Conservation (phyloP, 2,113 vertebrate genomes). For the Lophochroa leadbeateri region DNA sequence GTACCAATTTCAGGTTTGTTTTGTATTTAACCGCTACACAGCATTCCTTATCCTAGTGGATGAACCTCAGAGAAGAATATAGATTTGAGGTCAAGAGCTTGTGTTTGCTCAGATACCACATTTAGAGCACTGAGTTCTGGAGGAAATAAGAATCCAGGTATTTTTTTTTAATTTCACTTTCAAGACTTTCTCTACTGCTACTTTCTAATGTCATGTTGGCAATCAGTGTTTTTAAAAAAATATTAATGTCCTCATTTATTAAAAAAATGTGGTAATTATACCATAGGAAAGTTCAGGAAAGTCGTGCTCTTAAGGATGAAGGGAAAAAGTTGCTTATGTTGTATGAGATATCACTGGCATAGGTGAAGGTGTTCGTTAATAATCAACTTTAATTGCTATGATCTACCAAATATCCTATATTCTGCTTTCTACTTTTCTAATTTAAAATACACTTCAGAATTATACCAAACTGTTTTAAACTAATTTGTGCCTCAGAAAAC, state of each 20-base stretch:
- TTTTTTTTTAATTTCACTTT: constrained; percentile 45
- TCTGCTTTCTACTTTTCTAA: constrained; percentile 45
- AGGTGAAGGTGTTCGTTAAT: neutral
- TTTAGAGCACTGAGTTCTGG: constrained; percentile 47
- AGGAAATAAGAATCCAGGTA: constrained; percentile 26
- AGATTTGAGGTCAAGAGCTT: constrained; percentile 11
- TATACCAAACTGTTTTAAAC: neutral
- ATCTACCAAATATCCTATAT: constrained; percentile 33
- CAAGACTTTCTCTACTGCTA: neutral
- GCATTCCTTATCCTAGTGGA: neutral
- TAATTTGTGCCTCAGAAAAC: neutral
- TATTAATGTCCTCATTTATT: constrained; percentile 16
- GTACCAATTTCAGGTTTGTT: constrained; percentile 48
- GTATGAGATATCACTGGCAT: neutral
- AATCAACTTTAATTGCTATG: neutral
- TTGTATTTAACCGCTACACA: constrained; percentile 33
- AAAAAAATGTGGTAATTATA: neutral
- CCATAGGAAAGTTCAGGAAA: constrained; percentile 15
- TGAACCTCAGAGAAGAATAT: neutral
- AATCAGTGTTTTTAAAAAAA: constrained; percentile 45
- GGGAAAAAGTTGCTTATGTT: neutral
- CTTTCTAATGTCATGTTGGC: constrained; percentile 1
- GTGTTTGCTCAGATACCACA: constrained; percentile 35
- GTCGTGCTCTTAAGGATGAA: neutral
- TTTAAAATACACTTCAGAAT: constrained; percentile 46